Evolutionary conservation across 2,113 vertebrate genomes (phyloP), one percentile per base, ranked within the genome.

Genomic region (Epinephelus fuscoguttatus): DNA sequence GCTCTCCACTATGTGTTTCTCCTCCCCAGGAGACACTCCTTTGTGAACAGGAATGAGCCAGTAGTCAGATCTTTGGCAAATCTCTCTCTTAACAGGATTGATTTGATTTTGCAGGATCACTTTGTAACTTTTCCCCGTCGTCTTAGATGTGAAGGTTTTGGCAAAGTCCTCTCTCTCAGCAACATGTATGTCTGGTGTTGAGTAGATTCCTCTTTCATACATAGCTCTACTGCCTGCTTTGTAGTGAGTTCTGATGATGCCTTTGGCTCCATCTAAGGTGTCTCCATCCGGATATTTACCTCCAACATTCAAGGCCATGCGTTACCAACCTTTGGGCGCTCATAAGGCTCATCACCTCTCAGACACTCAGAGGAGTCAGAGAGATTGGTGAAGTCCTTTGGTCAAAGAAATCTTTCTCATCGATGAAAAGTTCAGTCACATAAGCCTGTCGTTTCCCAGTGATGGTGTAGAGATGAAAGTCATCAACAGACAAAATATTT

Each of bases 81-180:
- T 40, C 17, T 5, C 0, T 57, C 74, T 78, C 17, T 8, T 59
- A 14, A 23, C 1, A 7, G 82, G 62, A 40, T 70, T 84, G 63
- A 84, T 82, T 17, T 25, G 74, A 45, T 85, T 88, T 56, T 78
- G 75, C 57, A 88, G 63, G 18, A 78, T 80, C n/a, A 84, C 55
- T 67, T 76, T 72, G 73, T 81, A 84, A 3, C 2, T 2, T 59
- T 78, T 84, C 50, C 78, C 69, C 0, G 73, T 84, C 0, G 14
- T 56, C 73, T 27, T 3, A 0, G 84, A 81, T 6, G 1, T 55
- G 37, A 82, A 86, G 40, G 68, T 81, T 33, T 47, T 70, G 56
- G 81, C 63, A 1, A 70, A 84, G 0, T 0, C 0, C 12, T 81
- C 73, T 10, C 0, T 62, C 30, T 88, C 81, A 19, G 81, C 85